Conservation (phyloP, 2,888 invertebrate genomes). For the Rapana venosa region DNA sequence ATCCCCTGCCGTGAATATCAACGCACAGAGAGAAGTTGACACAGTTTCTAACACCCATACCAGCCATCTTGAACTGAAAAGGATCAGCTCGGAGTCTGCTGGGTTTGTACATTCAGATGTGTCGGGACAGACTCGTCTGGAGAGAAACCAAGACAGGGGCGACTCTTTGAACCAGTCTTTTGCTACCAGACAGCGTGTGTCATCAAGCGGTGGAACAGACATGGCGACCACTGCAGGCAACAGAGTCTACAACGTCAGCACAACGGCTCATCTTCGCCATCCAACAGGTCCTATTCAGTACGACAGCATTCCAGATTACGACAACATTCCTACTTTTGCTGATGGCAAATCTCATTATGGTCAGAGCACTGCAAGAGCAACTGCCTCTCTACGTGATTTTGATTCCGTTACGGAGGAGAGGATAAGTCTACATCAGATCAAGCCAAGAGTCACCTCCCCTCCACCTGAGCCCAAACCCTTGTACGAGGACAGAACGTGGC, state of each 20-base stretch:
- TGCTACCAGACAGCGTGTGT: background rate
- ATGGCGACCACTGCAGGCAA: background rate
- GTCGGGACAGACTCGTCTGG: background rate
- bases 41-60: background rate
- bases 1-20: background rate
- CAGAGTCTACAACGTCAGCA: constrained; percentile 3
- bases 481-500: background rate
- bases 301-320: constrained; percentile 30
- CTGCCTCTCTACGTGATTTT: background rate
- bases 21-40: background rate
- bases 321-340: background rate
- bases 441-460: background rate
- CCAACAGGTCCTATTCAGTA: background rate
- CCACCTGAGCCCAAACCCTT: background rate
- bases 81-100: background rate
- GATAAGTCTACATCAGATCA: background rate
- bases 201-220: constrained; percentile 29
- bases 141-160: background rate
- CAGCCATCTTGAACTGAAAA: background rate
- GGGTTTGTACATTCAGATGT: background rate
- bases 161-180: background rate
- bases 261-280: background rate
- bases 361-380: constrained; percentile 16
- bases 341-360: constrained; percentile 44
- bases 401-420: background rate